phyloP scores from a whole-genome alignment of 1,140 invertebrate genomes.

The Pantala flavescens region DNA sequence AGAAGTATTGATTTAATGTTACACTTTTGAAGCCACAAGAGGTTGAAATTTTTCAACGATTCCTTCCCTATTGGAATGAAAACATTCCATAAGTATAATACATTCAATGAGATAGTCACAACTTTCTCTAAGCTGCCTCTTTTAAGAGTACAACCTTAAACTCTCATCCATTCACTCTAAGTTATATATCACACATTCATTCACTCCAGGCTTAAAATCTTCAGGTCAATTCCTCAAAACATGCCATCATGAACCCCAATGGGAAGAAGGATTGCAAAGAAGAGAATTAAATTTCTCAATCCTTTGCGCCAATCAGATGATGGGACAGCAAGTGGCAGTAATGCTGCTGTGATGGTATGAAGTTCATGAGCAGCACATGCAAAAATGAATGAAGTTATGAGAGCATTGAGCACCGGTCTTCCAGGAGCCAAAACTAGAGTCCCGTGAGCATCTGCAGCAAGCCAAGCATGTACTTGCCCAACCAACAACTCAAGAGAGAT shows the following conservation, averaged over 20 bases:
- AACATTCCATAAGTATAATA: too few species aligned
- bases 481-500: slow-evolving; percentile 91
- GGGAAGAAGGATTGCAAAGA: slow-evolving; percentile 75
- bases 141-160: too few species aligned
- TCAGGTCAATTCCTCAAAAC: slow-evolving; percentile 41
- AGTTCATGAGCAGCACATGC: slow-evolving; percentile 87
- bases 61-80: too few species aligned
- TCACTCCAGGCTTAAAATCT: neutral
- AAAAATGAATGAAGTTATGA: slow-evolving; percentile 89
- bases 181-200: neutral
- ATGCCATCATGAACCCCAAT: slow-evolving; percentile 88
- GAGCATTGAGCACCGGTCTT: slow-evolving; percentile 82
- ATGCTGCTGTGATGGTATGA: slow-evolving; percentile 61
- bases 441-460: slow-evolving; percentile 86
- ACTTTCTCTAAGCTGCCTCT: too few species aligned
- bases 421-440: slow-evolving; percentile 82
- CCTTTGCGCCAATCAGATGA: slow-evolving; percentile 67
- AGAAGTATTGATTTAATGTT: too few species aligned
- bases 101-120: too few species aligned
- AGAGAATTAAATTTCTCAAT: slow-evolving; percentile 75
- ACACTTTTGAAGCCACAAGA: too few species aligned
- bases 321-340: slow-evolving; percentile 74
- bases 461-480: slow-evolving; percentile 90
- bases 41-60: too few species aligned
- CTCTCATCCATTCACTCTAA: neutral